Evolutionary conservation across 2,888 invertebrate genomes (phyloP), one percentile per base, ranked within the genome.

Genomic region (Pyralis farinalis): DNA sequence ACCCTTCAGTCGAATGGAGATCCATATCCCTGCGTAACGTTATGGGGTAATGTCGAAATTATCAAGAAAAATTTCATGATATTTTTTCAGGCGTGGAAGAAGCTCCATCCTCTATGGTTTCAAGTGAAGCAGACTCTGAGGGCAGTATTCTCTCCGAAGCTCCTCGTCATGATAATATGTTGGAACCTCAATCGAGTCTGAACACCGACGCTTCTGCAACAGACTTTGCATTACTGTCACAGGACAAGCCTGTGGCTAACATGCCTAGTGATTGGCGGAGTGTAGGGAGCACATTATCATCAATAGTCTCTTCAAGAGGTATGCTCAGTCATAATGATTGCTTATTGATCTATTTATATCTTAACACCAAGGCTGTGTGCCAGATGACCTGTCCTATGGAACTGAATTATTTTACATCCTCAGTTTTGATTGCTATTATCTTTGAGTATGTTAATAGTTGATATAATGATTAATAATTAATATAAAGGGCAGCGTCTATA

Each of bases 21-120:
- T n/a, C n/a, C 5, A 8, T 3, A 31, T 31, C 4, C 5, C 5
- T 7, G 2, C 5, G 1, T 7, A 12, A 11, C 31, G n/a, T n/a
- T n/a, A n/a, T n/a, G n/a, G n/a, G n/a, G n/a, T n/a, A n/a, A n/a
- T n/a, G n/a, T n/a, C n/a, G n/a, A n/a, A n/a, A n/a, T n/a, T n/a
- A n/a, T n/a, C n/a, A n/a, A n/a, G n/a, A n/a, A n/a, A n/a, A n/a
- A n/a, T n/a, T n/a, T n/a, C n/a, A n/a, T n/a, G n/a, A n/a, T 11
- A 5, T 31, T 5, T 12, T 54, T 30, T 62, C 69, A 51, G 82
- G 77, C 3, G 69, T 72, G n/a, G 87, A 87, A 51, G 87, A 87
- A 42, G 78, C 86, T n/a, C 82, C 84, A 8, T 83, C 85, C 7
- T 86, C 86, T 1, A 83, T 88, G 83, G 85, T 86, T 25, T 87